phyloP scores from a whole-genome alignment of 2,797 vertebrate genomes.

The Tapirus indicus region DNA sequence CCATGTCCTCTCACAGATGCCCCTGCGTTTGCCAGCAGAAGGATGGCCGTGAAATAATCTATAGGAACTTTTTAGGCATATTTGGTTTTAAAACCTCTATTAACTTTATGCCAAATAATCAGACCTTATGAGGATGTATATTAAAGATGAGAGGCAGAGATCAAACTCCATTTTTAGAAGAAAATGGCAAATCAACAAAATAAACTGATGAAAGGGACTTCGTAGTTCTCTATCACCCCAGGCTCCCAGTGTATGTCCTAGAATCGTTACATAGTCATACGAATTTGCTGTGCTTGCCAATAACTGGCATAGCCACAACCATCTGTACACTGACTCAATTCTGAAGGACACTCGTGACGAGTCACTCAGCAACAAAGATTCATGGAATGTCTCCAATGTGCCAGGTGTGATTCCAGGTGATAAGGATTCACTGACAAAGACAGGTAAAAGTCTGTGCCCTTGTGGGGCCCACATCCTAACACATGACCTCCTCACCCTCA shows the following conservation, averaged over 20 bases:
- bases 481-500: neutral
- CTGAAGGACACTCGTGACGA: neutral
- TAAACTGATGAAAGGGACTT: too few species aligned
- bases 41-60: neutral
- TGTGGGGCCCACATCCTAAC: neutral
- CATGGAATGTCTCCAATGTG: too few species aligned
- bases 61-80: accelerated
- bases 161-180: neutral
- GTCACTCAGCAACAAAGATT: neutral
- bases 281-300: accelerated
- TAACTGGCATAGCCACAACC: too few species aligned
- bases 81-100: neutral
- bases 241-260: accelerated
- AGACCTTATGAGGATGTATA: too few species aligned
- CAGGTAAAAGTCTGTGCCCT: neutral
- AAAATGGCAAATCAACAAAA: neutral
- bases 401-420: neutral
- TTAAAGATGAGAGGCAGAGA: neutral
- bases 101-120: neutral
- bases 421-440: neutral
- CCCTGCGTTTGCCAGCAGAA: neutral
- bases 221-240: neutral
- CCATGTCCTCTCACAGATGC: neutral
- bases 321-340: neutral
- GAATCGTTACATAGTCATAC: accelerated